A percentile compares a stretch with the other conserved stretches of the same genome.
Evolutionary conservation across 2,113 vertebrate species (phyloP).

Genomic region (Paramormyrops kingsleyae): DNA sequence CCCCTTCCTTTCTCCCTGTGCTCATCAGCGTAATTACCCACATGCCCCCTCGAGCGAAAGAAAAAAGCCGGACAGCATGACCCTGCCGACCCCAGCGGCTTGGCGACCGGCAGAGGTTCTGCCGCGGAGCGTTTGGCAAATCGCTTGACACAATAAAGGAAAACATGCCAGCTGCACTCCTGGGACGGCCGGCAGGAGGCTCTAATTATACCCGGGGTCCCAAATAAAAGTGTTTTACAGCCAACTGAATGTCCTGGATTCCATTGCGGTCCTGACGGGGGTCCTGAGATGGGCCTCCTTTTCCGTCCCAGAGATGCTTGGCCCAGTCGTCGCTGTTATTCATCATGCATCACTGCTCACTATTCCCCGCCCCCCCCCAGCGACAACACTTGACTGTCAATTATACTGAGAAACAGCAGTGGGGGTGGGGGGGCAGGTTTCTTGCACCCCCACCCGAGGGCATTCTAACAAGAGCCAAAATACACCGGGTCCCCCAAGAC

Average conservation of each 20-base stretch:
- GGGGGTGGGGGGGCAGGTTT: background rate
- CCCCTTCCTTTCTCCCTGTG: background rate
- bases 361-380: conserved; percentile 39
- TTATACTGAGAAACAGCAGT: background rate
- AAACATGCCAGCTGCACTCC: conserved; percentile 25
- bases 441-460: background rate
- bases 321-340: conserved; percentile 46
- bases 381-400: background rate
- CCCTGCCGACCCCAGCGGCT: conserved; percentile 28
- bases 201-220: conserved; percentile 58
- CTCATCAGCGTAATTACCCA: background rate
- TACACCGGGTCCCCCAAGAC: background rate
- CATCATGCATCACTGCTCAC: conserved; percentile 45
- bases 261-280: conserved; percentile 45
- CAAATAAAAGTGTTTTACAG: conserved; percentile 59
- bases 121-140: conserved; percentile 54
- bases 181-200: conserved; percentile 51
- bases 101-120: conserved; percentile 45
- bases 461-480: background rate
- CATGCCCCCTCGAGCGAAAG: background rate
- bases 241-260: conserved; percentile 52
- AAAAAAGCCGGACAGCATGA: background rate
- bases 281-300: conserved; percentile 41
- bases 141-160: conserved; percentile 50
- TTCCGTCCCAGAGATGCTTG: conserved; percentile 47